Conservation (phyloP, 2,797 vertebrate genomes). For the Gymnodraco acuticeps region DNA sequence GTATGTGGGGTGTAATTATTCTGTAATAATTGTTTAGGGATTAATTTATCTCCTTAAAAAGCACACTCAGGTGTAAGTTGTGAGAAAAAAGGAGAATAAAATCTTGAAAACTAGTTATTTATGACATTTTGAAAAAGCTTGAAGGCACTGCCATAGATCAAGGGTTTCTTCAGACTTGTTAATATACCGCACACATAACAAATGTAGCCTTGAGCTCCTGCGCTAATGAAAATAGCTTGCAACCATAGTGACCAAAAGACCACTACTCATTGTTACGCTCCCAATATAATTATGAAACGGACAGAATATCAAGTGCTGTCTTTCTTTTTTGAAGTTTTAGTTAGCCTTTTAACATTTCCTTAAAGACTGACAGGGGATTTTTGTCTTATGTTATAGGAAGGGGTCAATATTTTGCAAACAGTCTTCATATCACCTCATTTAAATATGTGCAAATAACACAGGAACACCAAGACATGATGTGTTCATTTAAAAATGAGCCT, state of each 20-base stretch:
- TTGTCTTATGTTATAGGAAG: too few relatives aligned
- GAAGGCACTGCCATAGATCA: conserved; percentile 26
- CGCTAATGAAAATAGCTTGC: conserved; percentile 44
- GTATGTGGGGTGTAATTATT: conserved; percentile 38
- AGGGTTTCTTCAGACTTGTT: conserved; percentile 39
- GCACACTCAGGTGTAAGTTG: background rate
- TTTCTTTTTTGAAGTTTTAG: conserved; percentile 15
- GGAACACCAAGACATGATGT: too few relatives aligned
- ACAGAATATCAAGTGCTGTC: conserved; percentile 25
- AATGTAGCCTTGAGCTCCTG: conserved; percentile 42
- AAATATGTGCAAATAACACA: too few relatives aligned
- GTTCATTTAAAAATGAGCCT: too few relatives aligned
- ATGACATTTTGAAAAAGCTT: conserved; percentile 40
- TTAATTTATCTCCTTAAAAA: conserved; percentile 25
- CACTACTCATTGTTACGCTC: conserved; percentile 18
- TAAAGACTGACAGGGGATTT: background rate
- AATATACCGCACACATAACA: conserved; percentile 31
- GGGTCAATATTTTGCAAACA: too few relatives aligned
- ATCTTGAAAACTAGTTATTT: conserved; percentile 36
- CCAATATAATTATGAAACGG: background rate
- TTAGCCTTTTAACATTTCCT: background rate
- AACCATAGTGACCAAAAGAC: conserved; percentile 27
- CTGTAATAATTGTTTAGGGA: background rate
- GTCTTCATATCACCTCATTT: too few relatives aligned
- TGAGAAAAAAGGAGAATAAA: background rate